Evolutionary conservation across 2,113 vertebrate genomes (phyloP).

Genomic region (Cairina moschata): DNA sequence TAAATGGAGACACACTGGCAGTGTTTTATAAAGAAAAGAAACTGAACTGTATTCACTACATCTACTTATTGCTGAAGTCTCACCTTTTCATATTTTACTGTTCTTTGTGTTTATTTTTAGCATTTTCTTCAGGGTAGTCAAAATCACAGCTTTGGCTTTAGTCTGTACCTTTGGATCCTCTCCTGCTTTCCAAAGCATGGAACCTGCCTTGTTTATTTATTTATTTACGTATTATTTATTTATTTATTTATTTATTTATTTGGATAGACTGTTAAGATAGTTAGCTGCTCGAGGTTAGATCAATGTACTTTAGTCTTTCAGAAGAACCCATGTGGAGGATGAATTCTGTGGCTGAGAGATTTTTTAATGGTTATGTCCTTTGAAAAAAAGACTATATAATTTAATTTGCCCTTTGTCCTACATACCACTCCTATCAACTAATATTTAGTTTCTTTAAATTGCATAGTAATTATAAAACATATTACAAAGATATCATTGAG

Average conservation of each 20-base stretch:
- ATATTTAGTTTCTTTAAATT: constrained; percentile 36
- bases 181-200: not conserved
- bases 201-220: not conserved
- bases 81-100: not conserved
- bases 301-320: not conserved
- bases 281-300: not conserved
- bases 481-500: not conserved
- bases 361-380: not conserved
- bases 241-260: not conserved
- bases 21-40: constrained; percentile 27
- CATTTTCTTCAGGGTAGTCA: constrained; percentile 9
- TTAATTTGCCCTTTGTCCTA: constrained; percentile 16
- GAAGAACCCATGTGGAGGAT: not conserved
- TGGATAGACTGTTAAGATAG: not conserved
- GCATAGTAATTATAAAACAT: not conserved
- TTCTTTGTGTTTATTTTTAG: constrained; percentile 34
- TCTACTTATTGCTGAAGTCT: not conserved
- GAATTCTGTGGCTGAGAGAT: not conserved
- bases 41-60: not conserved
- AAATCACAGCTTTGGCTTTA: not conserved
- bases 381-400: not conserved
- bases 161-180: not conserved
- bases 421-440: constrained; percentile 4
- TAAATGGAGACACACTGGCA: constrained; percentile 6
- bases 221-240: no score